Evolutionary conservation across 2,888 invertebrate species (phyloP).

Genomic region (Agonopterix heracliana): DNA sequence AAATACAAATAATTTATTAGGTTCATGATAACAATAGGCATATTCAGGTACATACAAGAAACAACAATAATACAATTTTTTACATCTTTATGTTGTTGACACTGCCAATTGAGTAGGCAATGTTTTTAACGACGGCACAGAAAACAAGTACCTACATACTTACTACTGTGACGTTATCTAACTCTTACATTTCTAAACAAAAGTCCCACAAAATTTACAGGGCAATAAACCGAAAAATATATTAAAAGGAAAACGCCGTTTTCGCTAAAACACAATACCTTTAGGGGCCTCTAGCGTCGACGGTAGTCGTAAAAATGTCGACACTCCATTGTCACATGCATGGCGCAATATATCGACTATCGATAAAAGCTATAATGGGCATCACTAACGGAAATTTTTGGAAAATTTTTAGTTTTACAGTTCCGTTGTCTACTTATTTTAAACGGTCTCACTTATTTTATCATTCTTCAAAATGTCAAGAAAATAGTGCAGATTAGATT

Average conservation of each 20-base stretch:
- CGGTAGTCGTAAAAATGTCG: conserved; percentile 34
- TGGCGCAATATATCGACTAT: conserved; percentile 30
- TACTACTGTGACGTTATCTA: too few relatives aligned
- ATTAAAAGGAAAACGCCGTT: conserved; percentile 1
- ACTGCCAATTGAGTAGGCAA: too few relatives aligned
- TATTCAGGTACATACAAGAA: too few relatives aligned
- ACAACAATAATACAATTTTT: too few relatives aligned
- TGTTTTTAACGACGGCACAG: too few relatives aligned
- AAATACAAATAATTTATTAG: too few relatives aligned
- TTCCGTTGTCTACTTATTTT: not conserved
- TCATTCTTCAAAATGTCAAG: too few relatives aligned
- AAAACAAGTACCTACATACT: too few relatives aligned
- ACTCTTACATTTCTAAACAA: not conserved
- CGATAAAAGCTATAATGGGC: conserved; percentile 31
- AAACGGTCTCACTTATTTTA: too few relatives aligned
- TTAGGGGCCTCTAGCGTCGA: conserved; percentile 9
- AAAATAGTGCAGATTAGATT: too few relatives aligned
- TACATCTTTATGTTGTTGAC: too few relatives aligned
- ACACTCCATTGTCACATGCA: conserved; percentile 9
- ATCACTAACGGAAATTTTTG: conserved; percentile 1
- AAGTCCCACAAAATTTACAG: conserved; percentile 8
- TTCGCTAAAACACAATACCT: conserved; percentile 10
- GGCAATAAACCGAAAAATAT: conserved; percentile 5
- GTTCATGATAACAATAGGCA: too few relatives aligned
- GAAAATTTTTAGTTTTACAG: not conserved